Base-by-base conservation (phyloP, 2,113 vertebrate genomes). In the Colossoma macropomum region DNA sequence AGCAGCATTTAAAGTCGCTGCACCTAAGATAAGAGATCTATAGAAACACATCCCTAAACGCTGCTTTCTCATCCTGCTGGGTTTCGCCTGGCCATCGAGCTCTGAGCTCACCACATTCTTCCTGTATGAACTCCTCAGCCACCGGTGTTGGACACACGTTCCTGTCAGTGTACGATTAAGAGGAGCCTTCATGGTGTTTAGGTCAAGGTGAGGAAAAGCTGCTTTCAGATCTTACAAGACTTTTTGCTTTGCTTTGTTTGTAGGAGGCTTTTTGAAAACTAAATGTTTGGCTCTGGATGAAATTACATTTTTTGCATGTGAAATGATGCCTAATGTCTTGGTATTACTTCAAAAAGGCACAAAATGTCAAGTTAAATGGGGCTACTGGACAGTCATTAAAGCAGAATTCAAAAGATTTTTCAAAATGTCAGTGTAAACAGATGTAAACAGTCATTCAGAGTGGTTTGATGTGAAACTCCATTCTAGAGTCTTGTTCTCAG, bases 31-130 rank as follows among this genome's bases (percentile, higher is more conserved):
- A 38, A 84, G 48, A 56, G 15, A 77, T 73, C 38, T 78, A 16
- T n/a, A 56, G 34, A 63, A 65, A 73, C 79, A 79, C 78, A 81
- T 80, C 74, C 50, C 72, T 27, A 54, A 56, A 60, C 66, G 56
- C 56, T 62, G 63, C 68, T 79, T 87, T 84, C 62, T 59, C 62
- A 69, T 82, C 12, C 76, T 75, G 48, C 66, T 68, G 68, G 16
- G 52, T 38, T 32, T 69, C 34, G 60, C 1, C 27, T 50, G 77
- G 63, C 48, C 75, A 28, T 28, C 16, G 28, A 54, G 65, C n/a
- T 34, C 72, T 63, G 52, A 32, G 56, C 38, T 45, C 52, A 54
- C 32, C 25, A 30, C 38, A 27, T 48, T 65, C 25, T 86, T 71
- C 77, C 50, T 52, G 15, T 52, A 17, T 52, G 17, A 19, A 19